Evolutionary conservation across 2,113 vertebrate species (phyloP).

Genomic region (Lutjanus erythropterus): DNA sequence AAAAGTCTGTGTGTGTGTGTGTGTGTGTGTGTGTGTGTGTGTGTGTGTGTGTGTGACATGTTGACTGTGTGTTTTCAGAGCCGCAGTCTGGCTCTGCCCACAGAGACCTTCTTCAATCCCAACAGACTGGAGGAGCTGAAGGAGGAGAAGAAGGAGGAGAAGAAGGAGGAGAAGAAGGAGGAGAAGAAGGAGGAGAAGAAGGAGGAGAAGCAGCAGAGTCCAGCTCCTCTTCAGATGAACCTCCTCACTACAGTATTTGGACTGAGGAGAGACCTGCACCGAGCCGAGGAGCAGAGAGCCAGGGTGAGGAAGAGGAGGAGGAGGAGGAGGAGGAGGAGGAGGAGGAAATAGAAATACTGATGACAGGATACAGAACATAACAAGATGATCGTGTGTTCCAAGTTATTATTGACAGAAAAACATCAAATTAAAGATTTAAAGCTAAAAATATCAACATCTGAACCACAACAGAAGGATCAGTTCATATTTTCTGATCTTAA

Average conservation of each 20-base stretch:
- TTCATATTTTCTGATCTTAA: too few species aligned
- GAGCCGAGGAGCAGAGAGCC: slow-evolving; percentile 81
- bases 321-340: slow-evolving; percentile 76
- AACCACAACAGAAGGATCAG: too few species aligned
- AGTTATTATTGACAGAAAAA: too few species aligned
- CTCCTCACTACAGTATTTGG: slow-evolving; percentile 84
- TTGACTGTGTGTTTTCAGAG: slow-evolving; percentile 51
- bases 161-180: neutral
- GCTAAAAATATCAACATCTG: too few species aligned
- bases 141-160: neutral
- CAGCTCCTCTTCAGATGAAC: slow-evolving; percentile 79
- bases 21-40: too few species aligned
- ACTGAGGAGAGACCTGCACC: slow-evolving; percentile 87
- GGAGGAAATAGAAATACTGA: slow-evolving; percentile 82
- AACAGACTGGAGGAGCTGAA: slow-evolving; percentile 39
- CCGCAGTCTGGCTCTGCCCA: slow-evolving; percentile 46
- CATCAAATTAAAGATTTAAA: too few species aligned
- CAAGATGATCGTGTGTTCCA: too few species aligned
- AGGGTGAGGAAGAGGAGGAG: slow-evolving; percentile 82
- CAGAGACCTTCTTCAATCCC: slow-evolving; percentile 40
- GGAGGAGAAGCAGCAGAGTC: neutral
- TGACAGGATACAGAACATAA: too few species aligned
- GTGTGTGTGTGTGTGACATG: too few species aligned
- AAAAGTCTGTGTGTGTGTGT: too few species aligned
- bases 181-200: slow-evolving; percentile 6